Conservation (phyloP, 1,140 invertebrate genomes). For the Drosophila ananassae region DNA sequence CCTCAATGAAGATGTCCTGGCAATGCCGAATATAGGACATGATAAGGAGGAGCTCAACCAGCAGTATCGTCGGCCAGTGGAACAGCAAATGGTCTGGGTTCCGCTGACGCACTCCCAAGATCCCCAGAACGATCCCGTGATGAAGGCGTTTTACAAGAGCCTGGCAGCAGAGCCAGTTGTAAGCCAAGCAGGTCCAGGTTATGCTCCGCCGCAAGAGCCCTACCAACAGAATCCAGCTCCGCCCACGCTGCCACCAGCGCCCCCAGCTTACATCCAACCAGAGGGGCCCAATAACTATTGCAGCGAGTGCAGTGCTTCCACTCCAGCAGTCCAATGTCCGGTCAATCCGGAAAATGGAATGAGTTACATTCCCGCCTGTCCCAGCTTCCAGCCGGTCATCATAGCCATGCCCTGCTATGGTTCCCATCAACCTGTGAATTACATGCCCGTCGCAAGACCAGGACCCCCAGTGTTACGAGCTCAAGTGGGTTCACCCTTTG, state of each 20-base stretch:
- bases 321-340: constrained; percentile 20
- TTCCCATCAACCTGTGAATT: constrained; percentile 57
- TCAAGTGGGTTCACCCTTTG: not conserved
- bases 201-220: constrained; percentile 8
- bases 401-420: constrained; percentile 72
- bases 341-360: constrained; percentile 11
- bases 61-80: constrained; percentile 24
- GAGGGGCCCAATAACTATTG: constrained; percentile 53
- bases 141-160: constrained; percentile 66
- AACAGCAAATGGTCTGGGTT: constrained; percentile 33
- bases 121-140: constrained; percentile 62
- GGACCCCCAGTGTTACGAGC: not conserved
- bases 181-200: not conserved
- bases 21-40: constrained; percentile 43
- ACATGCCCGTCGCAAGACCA: constrained; percentile 30
- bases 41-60: constrained; percentile 29
- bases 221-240: constrained; percentile 4
- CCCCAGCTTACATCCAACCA: not conserved
- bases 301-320: constrained; percentile 45
- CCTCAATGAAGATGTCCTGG: constrained; percentile 40
- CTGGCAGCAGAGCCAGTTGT: constrained; percentile 2
- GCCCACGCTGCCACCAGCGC: constrained; percentile 6
- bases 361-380: constrained; percentile 35
- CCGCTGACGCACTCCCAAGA: constrained; percentile 28
- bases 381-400: constrained; percentile 65